Evolutionary conservation across 2,888 invertebrate species (phyloP).

Genomic region (Alsophila aescularia): DNA sequence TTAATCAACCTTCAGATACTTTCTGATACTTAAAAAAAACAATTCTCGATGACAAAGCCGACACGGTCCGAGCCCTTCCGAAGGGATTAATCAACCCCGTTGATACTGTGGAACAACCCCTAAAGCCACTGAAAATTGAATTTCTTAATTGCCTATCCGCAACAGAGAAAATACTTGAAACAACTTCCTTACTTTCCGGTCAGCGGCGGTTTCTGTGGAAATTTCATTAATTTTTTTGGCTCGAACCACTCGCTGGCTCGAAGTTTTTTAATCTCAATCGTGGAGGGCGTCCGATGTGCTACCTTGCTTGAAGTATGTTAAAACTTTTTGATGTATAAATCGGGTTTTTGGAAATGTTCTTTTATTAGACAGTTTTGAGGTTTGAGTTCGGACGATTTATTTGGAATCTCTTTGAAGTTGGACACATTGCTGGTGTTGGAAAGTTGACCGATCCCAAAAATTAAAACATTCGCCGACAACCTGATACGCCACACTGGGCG

Average conservation of each 20-base stretch:
- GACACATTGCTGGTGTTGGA: too few species aligned
- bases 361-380: slow-evolving; percentile 6
- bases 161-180: slow-evolving; percentile 69
- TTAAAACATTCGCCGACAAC: too few species aligned
- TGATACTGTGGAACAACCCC: slow-evolving; percentile 15
- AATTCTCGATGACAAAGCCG: slow-evolving; percentile 31
- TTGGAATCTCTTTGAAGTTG: background rate
- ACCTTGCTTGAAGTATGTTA: slow-evolving; percentile 27
- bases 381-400: background rate
- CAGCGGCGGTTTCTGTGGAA: slow-evolving; percentile 64
- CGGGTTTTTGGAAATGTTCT: slow-evolving; percentile 8
- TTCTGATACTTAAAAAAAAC: slow-evolving; percentile 23
- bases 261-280: slow-evolving; percentile 76
- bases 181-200: slow-evolving; percentile 65
- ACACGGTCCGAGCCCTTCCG: slow-evolving; percentile 20
- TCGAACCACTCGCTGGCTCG: slow-evolving; percentile 54
- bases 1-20: slow-evolving; percentile 26
- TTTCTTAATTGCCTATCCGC: slow-evolving; percentile 73
- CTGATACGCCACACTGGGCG: too few species aligned
- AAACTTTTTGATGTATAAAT: slow-evolving; percentile 33
- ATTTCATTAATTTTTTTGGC: slow-evolving; percentile 74
- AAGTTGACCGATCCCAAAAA: too few species aligned
- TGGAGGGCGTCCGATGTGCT: slow-evolving; percentile 29
- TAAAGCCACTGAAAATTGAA: slow-evolving; percentile 58
- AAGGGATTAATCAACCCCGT: slow-evolving; percentile 28